Base-by-base conservation (phyloP, 2,888 invertebrate genomes). In the Epinotia demarniana region DNA sequence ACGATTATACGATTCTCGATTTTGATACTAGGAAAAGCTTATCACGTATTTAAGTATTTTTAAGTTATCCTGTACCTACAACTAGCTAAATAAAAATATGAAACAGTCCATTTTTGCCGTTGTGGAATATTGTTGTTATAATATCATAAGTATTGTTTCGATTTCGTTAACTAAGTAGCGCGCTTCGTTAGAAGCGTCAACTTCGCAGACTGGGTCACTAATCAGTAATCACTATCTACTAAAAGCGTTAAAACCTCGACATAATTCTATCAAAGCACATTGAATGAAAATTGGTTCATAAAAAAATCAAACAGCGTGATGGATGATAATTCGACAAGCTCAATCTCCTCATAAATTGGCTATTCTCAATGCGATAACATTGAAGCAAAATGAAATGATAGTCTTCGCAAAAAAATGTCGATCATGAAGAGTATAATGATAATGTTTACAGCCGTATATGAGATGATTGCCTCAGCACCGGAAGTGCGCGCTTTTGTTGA, bases 401-500 rank as follows among this genome's bases (percentile, higher is more conserved):
- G 19, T 58, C 60, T 64, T 27, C 60, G 66, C 9, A 16, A 71
- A 71, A 57, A 61, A 61, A 66, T 43, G 23, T 13, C 16, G 55
- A 55, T 19, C 55, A 66, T 66, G 53, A 60, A 18, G 67, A 46
- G 13, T 61, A 66, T 75, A 71, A 75, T 71, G 61, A 71, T 75
- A 63, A 39, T 67, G 23, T 46, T 27, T 53, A 58, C 49, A 6
- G n/a, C 43, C 33, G n/a, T 27, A 27, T 69, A 55, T 43, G 53
- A 55, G 61, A 16, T 61, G 75, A 75, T 75, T 71, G 49, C 66
- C 55, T 60, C 39, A 57, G 46, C 18, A 58, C 74, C 70, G 75
- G 75, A 75, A 75, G 23, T 43, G 18, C 18, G 71, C 33, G 33
- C 60, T 75, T 75, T 77, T 77, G 70, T 74, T 72, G 61, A 46